phyloP scores from a whole-genome alignment of 2,888 invertebrate genomes.

The Caenorhabditis sinica region DNA sequence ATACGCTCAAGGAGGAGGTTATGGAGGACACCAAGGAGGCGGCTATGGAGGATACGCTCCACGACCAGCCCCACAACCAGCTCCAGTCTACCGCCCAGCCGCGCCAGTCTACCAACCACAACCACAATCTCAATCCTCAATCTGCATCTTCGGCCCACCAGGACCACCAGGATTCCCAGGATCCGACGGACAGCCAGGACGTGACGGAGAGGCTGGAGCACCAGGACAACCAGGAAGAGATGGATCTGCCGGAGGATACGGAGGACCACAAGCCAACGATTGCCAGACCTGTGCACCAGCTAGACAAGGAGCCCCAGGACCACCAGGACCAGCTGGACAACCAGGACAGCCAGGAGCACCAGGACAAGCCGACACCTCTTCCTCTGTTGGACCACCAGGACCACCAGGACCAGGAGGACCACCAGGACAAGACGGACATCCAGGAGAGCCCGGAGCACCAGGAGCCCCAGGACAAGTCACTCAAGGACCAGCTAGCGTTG shows the following conservation, averaged over 20 bases:
- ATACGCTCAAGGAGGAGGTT: conserved; percentile 16
- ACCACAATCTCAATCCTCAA: conserved; percentile 35
- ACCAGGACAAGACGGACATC: conserved; percentile 70
- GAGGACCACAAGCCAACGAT: conserved; percentile 2
- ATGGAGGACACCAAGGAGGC: conserved; percentile 22
- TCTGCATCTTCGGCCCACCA: conserved; percentile 72
- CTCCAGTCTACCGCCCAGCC: conserved; percentile 38
- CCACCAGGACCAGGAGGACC: conserved; percentile 69
- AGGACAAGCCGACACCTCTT: conserved; percentile 40
- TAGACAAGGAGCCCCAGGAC: conserved; percentile 62
- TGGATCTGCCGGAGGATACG: conserved; percentile 22
- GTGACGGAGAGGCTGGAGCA: conserved; percentile 55
- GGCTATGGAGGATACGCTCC: conserved; percentile 26
- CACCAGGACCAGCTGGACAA: conserved; percentile 70
- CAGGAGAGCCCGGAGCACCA: conserved; percentile 67
- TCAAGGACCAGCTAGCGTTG: conserved; percentile 52
- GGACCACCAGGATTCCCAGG: conserved; percentile 76
- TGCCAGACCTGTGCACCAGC: conserved; percentile 67
- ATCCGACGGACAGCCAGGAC: conserved; percentile 69
- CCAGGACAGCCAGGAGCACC: conserved; percentile 64
- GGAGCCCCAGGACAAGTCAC: conserved; percentile 65
- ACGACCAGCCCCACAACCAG: conserved; percentile 26
- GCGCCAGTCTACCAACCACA: conserved; percentile 51
- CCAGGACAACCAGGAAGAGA: conserved; percentile 65
- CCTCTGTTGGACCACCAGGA: conserved; percentile 67